phyloP scores from a whole-genome alignment of 2,797 vertebrate species.

The Yasuhikotakia modesta region DNA sequence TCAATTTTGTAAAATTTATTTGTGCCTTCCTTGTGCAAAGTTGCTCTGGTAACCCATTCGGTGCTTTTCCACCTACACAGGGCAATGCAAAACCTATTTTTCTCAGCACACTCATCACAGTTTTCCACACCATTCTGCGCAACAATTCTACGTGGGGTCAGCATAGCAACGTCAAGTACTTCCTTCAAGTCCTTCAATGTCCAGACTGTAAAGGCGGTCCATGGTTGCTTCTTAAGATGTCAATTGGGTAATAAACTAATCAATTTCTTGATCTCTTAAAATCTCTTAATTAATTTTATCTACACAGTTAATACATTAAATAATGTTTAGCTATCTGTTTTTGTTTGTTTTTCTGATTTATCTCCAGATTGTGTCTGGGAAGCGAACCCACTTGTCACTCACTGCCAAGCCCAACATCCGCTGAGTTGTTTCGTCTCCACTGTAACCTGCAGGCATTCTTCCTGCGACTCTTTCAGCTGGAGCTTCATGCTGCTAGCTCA shows the following conservation, averaged over 20 bases:
- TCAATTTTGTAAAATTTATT: too few relatives aligned
- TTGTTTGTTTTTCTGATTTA: conserved; percentile 9
- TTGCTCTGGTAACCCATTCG: neutral
- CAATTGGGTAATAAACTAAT: conserved; percentile 73
- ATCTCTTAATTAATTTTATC: neutral
- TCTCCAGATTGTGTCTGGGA: conserved; percentile 74
- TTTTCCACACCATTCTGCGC: conserved; percentile 74
- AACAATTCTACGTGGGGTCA: conserved; percentile 81
- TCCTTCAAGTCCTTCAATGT: conserved; percentile 82
- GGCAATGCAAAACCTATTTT: conserved; percentile 67
- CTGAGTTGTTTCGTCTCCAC: conserved; percentile 77
- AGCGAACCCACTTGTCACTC: conserved; percentile 81
- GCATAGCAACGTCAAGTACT: conserved; percentile 72
- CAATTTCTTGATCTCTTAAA: too few relatives aligned
- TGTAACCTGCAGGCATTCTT: conserved; percentile 82
- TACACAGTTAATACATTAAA: neutral
- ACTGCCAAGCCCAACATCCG: conserved; percentile 72
- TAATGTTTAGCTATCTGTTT: neutral
- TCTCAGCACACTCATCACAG: conserved; percentile 68
- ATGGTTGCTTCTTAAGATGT: conserved; percentile 75
- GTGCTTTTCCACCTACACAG: conserved; percentile 51
- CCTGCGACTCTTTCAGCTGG: conserved; percentile 84
- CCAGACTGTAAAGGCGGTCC: conserved; percentile 72
- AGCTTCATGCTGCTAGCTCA: conserved; percentile 78
- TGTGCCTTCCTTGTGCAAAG: neutral